Evolutionary conservation across 2,888 invertebrate genomes (phyloP).

Genomic region (Xestia rhomboidea): DNA sequence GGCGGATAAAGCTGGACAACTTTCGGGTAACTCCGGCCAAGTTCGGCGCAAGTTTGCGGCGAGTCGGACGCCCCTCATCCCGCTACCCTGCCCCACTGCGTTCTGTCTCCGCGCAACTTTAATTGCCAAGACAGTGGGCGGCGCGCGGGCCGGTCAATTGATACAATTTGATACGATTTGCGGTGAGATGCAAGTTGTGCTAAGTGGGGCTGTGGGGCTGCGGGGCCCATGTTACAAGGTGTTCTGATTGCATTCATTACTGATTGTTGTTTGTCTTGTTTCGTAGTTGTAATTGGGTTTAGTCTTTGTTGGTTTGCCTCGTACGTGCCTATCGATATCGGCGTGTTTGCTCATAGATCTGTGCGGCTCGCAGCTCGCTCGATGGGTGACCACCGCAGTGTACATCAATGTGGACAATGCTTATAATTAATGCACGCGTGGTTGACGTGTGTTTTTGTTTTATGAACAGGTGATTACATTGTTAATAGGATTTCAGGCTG

Average conservation of each 20-base stretch:
- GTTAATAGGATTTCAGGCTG: constrained; percentile 45
- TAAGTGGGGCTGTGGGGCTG: constrained; percentile 61
- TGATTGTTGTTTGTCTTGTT: constrained; percentile 62
- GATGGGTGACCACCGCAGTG: neutral
- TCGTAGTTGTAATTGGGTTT: constrained; percentile 55
- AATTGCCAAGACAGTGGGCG: constrained; percentile 81
- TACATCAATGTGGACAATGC: constrained; percentile 37
- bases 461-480: constrained; percentile 50
- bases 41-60: constrained; percentile 74
- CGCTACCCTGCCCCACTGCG: constrained; percentile 41
- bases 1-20: constrained; percentile 79
- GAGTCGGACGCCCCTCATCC: constrained; percentile 51
- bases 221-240: constrained; percentile 67
- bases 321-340: constrained; percentile 41
- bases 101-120: constrained; percentile 82
- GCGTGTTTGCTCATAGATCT: constrained; percentile 26
- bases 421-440: constrained; percentile 55
- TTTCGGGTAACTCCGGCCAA: constrained; percentile 71
- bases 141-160: constrained; percentile 76
- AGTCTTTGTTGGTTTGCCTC: constrained; percentile 36
- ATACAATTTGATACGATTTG: constrained; percentile 83
- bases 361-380: constrained; percentile 3
- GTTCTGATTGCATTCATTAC: constrained; percentile 70
- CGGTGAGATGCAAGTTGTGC: constrained; percentile 69
- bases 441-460: constrained; percentile 53